Evolutionary conservation across 2,888 invertebrate genomes (phyloP), one percentile per base, ranked within the genome.

Genomic region (Drosophila flavopinicola): DNA sequence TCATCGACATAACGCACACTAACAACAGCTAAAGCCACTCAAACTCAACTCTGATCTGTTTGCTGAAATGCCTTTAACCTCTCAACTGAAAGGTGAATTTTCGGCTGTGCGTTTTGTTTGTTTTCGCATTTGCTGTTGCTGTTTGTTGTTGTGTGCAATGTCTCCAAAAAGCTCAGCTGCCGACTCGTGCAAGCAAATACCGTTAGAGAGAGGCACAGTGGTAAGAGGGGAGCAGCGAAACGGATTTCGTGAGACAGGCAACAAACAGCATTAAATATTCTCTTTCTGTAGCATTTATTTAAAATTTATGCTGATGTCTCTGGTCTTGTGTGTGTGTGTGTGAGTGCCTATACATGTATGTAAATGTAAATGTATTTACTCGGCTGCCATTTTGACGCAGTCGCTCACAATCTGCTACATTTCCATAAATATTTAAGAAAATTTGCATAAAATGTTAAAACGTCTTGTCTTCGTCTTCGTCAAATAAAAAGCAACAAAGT

Each of bases 361-460:
- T 67, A n/a, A n/a, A 72, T 72, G 70, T 67, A 66, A 72, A 85
- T 78, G 69, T 77, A 76, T 74, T 65, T 77, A 75, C 82, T 84
- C 52, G 66, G 71, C 69, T 84, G 87, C 66, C 87, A 86, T 84
- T 86, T 87, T 76, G 79, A 78, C 69, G 74, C 70, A 67, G 85
- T 77, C 76, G 47, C 66, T 78, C 73, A 87, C 87, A 88, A 86
- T 88, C 85, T 88, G 86, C 71, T 78, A 76, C 87, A 83, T 85
- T 85, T 85, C 73, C 87, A 87, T 88, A 85, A 86, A 86, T 88
- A 88, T 86, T 88, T 88, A 79, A 85, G 47, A 71, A 78, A 78
- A 88, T 86, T 88, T 85, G 67, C 88, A 87, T 86, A 80, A 88
- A 80, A 86, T 77, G 75, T 73, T 72, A 52, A 66, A 70, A 64